These are phyloP conservation scores for Miichthys miiuy DNA, from an alignment of 2,797 vertebrate genomes.

Conservation along the genomic window DNA sequence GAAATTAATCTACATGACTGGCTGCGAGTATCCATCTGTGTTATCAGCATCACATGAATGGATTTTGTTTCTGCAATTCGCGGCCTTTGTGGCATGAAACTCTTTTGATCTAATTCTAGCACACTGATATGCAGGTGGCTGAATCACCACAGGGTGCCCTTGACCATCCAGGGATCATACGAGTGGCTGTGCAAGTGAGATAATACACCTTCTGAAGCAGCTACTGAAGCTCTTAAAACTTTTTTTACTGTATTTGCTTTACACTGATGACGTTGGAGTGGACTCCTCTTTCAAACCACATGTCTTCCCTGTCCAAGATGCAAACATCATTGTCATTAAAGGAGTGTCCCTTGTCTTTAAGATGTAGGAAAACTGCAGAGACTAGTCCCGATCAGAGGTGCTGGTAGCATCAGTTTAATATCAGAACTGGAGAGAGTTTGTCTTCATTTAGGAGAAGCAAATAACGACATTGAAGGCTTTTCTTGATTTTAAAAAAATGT, in stretches of 20 bases:
- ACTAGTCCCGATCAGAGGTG: too few species aligned
- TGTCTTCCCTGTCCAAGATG: too few species aligned
- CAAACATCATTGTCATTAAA: too few species aligned
- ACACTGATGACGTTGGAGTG: neutral
- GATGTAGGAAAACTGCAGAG: too few species aligned
- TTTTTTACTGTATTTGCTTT: neutral
- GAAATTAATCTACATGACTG: slow-evolving; percentile 71
- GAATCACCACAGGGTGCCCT: slow-evolving; percentile 10
- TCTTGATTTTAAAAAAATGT: too few species aligned
- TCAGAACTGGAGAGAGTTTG: too few species aligned
- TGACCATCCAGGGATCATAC: slow-evolving; percentile 14
- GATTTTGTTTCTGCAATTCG: slow-evolving; percentile 51
- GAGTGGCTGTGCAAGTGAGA: neutral
- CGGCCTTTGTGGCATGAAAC: slow-evolving; percentile 42
- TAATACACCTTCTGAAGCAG: neutral
- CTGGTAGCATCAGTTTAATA: too few species aligned
- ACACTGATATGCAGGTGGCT: slow-evolving; percentile 41
- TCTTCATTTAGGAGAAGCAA: too few species aligned
- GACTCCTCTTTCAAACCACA: too few species aligned
- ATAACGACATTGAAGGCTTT: too few species aligned
- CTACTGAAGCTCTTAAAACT: neutral
- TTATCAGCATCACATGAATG: slow-evolving; percentile 50
- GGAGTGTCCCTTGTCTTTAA: too few species aligned
- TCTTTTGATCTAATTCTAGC: slow-evolving; percentile 41
- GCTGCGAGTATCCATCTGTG: slow-evolving; percentile 48